A percentile compares a stretch with the other conserved stretches of the same genome.
Evolutionary conservation across 30 jellyfish, hydroid and myxozoan species (phyloP).

Genomic region (Nemopilema nomurai): DNA sequence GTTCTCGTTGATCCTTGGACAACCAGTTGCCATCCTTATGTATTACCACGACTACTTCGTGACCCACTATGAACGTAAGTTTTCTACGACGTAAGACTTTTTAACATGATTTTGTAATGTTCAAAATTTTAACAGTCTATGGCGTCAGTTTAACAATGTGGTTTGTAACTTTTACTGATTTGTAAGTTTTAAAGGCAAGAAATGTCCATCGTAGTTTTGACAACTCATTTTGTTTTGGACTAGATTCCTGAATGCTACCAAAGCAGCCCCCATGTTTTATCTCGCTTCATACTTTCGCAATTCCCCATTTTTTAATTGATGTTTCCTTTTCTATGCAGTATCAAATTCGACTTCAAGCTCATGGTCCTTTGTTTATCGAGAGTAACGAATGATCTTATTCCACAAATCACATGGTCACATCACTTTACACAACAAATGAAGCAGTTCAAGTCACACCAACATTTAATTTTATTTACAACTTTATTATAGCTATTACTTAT

Average conservation of each 20-base stretch:
- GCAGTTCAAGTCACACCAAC: too few relatives aligned
- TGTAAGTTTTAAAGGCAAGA: neutral
- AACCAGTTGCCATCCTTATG: conserved; percentile 97
- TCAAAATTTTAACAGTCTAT: neutral
- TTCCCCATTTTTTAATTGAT: too few relatives aligned
- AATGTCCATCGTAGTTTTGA: neutral
- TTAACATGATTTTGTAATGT: too few relatives aligned
- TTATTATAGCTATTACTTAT: too few relatives aligned
- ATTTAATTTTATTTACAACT: too few relatives aligned
- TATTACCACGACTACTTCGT: conserved; percentile 95
- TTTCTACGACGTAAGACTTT: too few relatives aligned
- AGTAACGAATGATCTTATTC: neutral
- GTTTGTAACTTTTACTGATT: too few relatives aligned
- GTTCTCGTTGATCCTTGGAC: conserved; percentile 93
- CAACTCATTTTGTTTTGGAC: neutral
- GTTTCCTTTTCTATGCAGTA: conserved; percentile 20
- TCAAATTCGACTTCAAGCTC: conserved; percentile 42
- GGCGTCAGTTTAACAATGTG: neutral
- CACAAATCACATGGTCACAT: too few relatives aligned
- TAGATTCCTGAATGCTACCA: neutral
- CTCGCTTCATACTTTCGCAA: neutral
- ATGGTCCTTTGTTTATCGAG: conserved; percentile 54
- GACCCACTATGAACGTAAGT: conserved; percentile 72
- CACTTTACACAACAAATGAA: too few relatives aligned
- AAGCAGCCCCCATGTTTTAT: neutral